Evolutionary conservation across 2,888 invertebrate genomes (phyloP).

Genomic region (Erannis defoliaria): DNA sequence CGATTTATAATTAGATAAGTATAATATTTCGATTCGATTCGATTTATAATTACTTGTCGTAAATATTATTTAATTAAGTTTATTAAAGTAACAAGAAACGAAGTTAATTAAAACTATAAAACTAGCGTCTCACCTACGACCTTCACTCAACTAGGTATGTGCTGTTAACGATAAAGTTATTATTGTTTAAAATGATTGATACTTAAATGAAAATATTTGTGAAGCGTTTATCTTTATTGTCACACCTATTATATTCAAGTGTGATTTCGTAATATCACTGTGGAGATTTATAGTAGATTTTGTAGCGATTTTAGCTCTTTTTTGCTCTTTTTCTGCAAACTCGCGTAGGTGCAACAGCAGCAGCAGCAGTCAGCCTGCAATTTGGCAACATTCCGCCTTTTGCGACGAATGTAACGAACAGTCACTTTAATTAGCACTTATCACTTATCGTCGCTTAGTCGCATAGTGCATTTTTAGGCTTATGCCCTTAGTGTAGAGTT

Average conservation of each 20-base stretch:
- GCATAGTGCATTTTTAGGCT: no score
- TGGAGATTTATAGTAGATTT: not conserved
- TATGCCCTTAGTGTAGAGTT: no score
- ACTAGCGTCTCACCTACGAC: not conserved
- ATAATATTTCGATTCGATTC: not conserved
- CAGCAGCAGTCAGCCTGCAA: no score
- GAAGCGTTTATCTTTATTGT: slow-evolving; percentile 1
- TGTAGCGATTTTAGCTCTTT: not conserved
- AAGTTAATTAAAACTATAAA: slow-evolving; percentile 1
- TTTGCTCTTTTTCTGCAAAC: no score
- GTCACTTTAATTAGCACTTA: no score
- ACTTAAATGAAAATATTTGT: slow-evolving; percentile 3
- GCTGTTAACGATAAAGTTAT: not conserved
- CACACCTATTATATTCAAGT: not conserved
- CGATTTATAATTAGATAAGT: not conserved
- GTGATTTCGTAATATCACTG: not conserved
- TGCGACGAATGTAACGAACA: no score
- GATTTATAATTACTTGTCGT: not conserved
- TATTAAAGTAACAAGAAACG: not conserved
- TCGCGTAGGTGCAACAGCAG: no score
- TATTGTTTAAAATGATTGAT: slow-evolving; percentile 8
- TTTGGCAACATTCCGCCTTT: no score
- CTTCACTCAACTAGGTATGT: not conserved
- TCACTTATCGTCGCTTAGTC: no score
- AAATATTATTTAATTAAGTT: slow-evolving; percentile 2